Evolutionary conservation across 1,140 invertebrate genomes (phyloP), one percentile per base, ranked within the genome.

Genomic region (Luehdorfia chinensis): DNA sequence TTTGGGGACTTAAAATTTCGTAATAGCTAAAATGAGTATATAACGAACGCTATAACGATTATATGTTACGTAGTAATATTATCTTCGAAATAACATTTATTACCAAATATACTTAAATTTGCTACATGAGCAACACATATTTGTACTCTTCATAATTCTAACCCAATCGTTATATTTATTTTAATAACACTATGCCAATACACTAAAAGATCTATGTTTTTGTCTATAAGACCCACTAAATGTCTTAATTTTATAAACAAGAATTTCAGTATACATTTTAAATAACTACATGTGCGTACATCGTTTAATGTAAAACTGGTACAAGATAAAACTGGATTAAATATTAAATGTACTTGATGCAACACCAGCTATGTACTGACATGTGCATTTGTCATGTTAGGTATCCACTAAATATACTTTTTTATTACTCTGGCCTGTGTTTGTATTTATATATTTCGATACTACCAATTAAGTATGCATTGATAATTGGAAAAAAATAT

Each of bases 111-210:
- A 50, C 64, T 67, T 69, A 72, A 65, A 70, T 70, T 64, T 80
- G 76, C 77, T 77, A 80, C 72, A 44, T 85, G 81, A 85, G 81
- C 81, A 85, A 77, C 55, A 67, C 45, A 53, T 56, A 77, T 80
- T 85, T 85, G 81, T 85, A 85, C 81, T 85, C 59, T 67, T 50
- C 53, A 57, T 78, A 66, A 50, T 58, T 55, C 56, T 50, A 50
- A 57, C 57, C 47, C 51, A 47, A 59, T 59, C 37, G 63, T 54
- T 57, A 47, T 48, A 16, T 33, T 57, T 50, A 51, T 55, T 53
- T 48, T 45, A 59, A 49, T 54, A 66, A 63, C 52, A 66, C 50
- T 59, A 58, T 50, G 61, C 63, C 64, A 66, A 75, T 72, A 65
- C 43, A 64, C 59, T 63, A 64, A 65, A 74, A 70, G 64, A 76